Percentiles rank a stretch among this genome's conserved stretches.
These are phyloP conservation scores for Neoitamus cyanurus DNA, from an alignment of 2,888 invertebrate species.

Conservation along the genomic window DNA sequence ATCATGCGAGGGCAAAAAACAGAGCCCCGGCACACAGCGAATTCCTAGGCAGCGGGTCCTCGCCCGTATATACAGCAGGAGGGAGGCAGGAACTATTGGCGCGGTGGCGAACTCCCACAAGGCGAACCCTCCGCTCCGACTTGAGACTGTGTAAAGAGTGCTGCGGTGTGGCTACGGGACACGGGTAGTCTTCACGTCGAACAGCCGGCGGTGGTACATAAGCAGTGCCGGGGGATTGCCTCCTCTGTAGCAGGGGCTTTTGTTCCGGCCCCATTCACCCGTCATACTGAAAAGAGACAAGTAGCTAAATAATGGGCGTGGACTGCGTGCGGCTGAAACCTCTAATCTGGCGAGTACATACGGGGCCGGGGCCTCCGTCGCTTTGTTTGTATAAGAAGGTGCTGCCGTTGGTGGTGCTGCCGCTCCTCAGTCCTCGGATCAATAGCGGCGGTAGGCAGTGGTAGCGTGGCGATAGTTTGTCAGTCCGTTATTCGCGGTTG, in stretches of 20 bases:
- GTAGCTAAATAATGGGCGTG: constrained; percentile 52
- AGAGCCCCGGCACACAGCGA: too few relatives aligned
- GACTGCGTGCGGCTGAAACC: constrained; percentile 49
- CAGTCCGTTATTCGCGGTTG: constrained; percentile 51
- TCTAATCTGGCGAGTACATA: constrained; percentile 46
- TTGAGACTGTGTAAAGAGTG: too few relatives aligned
- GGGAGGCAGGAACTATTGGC: too few relatives aligned
- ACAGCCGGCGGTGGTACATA: too few relatives aligned
- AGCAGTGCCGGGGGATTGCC: too few relatives aligned
- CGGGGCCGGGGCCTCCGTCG: not conserved
- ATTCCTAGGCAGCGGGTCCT: constrained; percentile 4
- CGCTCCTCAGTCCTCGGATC: not conserved
- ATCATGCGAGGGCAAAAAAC: constrained; percentile 12
- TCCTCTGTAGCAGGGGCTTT: not conserved
- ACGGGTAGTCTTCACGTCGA: too few relatives aligned
- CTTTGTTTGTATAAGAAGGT: constrained; percentile 47
- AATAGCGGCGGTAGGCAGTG: constrained; percentile 28
- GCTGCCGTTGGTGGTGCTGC: constrained; percentile 40
- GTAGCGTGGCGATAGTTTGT: constrained; percentile 23
- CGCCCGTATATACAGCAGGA: too few relatives aligned
- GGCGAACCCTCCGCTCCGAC: not conserved
- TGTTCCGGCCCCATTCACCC: constrained; percentile 34
- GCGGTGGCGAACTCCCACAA: not conserved
- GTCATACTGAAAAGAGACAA: constrained; percentile 46
- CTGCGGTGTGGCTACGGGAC: too few relatives aligned